phyloP scores from a whole-genome alignment of 2,797 vertebrate genomes.

The Channa striata region DNA sequence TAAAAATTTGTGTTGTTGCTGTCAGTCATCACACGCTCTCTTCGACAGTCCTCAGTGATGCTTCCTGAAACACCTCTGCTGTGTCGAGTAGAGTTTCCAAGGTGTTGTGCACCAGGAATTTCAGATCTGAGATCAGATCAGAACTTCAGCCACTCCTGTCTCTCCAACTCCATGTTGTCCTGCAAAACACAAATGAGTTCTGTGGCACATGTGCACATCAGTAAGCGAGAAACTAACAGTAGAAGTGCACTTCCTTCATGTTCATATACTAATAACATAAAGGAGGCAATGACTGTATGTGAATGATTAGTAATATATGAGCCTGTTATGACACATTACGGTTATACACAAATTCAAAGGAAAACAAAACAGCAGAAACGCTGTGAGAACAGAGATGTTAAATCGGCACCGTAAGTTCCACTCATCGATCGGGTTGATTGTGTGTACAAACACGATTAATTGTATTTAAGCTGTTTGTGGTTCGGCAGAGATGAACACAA shows the following conservation, averaged over 20 bases:
- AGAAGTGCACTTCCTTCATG: neutral
- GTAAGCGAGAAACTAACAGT: neutral
- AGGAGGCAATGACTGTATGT: neutral
- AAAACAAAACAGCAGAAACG: neutral
- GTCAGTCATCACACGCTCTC: conserved; percentile 7
- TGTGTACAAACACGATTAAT: neutral
- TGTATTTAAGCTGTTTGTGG: too few relatives aligned
- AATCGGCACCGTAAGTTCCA: neutral
- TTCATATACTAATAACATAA: neutral
- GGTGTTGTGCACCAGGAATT: conserved; percentile 18
- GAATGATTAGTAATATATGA: neutral
- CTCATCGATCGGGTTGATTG: neutral
- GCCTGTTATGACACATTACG: neutral
- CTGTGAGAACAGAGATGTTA: neutral
- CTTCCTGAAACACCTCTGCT: neutral
- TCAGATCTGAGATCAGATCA: conserved; percentile 44
- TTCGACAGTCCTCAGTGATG: neutral
- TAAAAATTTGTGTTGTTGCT: neutral
- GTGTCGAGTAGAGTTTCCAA: conserved; percentile 6
- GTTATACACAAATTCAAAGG: neutral
- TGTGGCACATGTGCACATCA: conserved; percentile 18
- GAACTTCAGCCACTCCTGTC: neutral
- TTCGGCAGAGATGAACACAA: neutral
- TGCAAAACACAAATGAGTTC: neutral
- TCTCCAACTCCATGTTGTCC: neutral